Evolutionary conservation across 2,797 vertebrate species (phyloP).

Genomic region (Brachyalestes nurse): DNA sequence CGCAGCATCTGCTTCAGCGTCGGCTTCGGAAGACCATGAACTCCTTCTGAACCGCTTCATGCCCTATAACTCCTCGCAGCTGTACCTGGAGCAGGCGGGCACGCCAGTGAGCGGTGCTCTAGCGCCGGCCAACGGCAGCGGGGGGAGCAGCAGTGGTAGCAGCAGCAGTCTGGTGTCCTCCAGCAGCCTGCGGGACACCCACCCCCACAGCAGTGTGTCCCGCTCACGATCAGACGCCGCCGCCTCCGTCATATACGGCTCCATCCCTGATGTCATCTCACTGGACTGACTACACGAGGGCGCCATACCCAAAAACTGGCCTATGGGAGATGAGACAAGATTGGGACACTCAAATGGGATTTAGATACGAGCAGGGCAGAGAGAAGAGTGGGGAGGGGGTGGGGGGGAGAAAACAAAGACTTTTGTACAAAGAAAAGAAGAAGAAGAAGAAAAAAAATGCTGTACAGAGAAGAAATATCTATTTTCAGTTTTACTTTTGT

Average conservation of each 20-base stretch:
- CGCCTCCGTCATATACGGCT: constrained; percentile 91
- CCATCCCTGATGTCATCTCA: constrained; percentile 97
- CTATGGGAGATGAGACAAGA: constrained; percentile 59
- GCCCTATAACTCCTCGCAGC: constrained; percentile 91
- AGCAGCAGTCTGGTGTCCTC: constrained; percentile 97
- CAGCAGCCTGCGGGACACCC: constrained; percentile 90
- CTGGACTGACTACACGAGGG: constrained; percentile 84
- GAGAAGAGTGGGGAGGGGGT: constrained; percentile 59
- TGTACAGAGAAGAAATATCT: constrained; percentile 99
- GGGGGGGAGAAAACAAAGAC: constrained; percentile 71
- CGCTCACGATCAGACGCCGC: constrained; percentile 80
- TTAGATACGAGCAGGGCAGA: constrained; percentile 39
- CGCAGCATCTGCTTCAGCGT: constrained; percentile 84
- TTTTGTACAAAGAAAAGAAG: constrained; percentile 85
- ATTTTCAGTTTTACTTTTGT: constrained; percentile 99
- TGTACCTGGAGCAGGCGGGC: constrained; percentile 92
- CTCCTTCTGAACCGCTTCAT: constrained; percentile 92
- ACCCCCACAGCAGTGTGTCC: constrained; percentile 80
- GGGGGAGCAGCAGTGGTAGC: constrained; percentile 90
- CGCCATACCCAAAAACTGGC: constrained; percentile 39
- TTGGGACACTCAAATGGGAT: constrained; percentile 46
- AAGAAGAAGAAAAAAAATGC: constrained; percentile 84
- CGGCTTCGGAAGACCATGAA: constrained; percentile 90
- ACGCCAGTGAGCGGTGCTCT: constrained; percentile 84
- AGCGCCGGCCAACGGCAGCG: constrained; percentile 77